Percentiles rank a stretch among this genome's conserved stretches.
Conservation (phyloP, 2,888 invertebrate genomes). For the Oscheius myriophilus region DNA sequence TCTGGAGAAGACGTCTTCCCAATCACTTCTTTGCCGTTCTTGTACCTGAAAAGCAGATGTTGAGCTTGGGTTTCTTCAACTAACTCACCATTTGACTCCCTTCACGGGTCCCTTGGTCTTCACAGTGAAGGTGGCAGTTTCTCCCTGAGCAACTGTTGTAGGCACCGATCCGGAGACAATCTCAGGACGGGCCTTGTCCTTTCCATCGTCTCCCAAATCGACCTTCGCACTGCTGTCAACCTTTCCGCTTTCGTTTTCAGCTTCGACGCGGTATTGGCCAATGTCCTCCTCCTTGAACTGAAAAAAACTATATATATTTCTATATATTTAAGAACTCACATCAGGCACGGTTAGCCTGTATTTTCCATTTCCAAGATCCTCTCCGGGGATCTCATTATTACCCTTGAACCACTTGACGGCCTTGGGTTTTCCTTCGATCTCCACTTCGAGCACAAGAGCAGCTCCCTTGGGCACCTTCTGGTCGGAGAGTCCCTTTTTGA, state of each 20-base stretch:
- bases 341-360: constrained; percentile 65
- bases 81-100: constrained; percentile 76
- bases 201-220: constrained; percentile 71
- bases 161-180: constrained; percentile 81
- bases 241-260: constrained; percentile 70
- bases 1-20: constrained; percentile 63
- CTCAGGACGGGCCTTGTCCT: constrained; percentile 54
- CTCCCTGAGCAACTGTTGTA: constrained; percentile 81
- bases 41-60: constrained; percentile 58
- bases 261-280: constrained; percentile 69
- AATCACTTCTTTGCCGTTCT: constrained; percentile 71
- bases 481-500: constrained; percentile 66
- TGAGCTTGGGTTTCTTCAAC: neutral
- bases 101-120: constrained; percentile 84
- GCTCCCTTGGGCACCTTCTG: constrained; percentile 76
- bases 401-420: constrained; percentile 82
- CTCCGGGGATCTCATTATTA: constrained; percentile 58
- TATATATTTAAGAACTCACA: constrained; percentile 17
- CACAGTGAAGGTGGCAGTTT: constrained; percentile 79
- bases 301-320: neutral
- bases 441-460: constrained; percentile 71
- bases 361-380: constrained; percentile 65
- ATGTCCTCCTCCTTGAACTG: constrained; percentile 45
- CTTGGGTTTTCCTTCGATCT: constrained; percentile 75
- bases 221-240: constrained; percentile 60